Conservation (phyloP, 1,140 invertebrate genomes). For the Sycobia sp. region DNA sequence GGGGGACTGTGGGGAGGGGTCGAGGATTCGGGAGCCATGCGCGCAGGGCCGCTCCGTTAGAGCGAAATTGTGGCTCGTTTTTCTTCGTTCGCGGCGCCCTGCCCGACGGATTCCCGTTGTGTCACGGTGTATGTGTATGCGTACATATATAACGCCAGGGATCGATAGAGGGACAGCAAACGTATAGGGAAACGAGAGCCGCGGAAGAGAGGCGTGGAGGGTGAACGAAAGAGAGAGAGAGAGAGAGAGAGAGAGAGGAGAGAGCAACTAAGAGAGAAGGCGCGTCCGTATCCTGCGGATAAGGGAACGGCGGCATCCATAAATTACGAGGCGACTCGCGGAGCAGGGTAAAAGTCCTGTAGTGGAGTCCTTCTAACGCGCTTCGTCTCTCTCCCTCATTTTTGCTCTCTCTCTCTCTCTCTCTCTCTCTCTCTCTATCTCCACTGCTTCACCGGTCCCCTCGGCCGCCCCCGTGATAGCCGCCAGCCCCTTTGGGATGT, state of each 20-base stretch:
- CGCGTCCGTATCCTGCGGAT: constrained; percentile 61
- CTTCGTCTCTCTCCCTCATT: constrained; percentile 19
- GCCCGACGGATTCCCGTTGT: constrained; percentile 56
- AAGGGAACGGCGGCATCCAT: constrained; percentile 62
- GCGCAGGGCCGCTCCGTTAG: no score
- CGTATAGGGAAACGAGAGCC: constrained; percentile 58
- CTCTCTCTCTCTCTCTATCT: neutral
- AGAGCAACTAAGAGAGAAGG: neutral
- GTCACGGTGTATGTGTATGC: constrained; percentile 19
- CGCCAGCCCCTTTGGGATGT: constrained; percentile 29
- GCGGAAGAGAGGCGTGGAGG: no score
- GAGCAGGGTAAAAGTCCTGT: constrained; percentile 57
- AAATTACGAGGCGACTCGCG: constrained; percentile 60
- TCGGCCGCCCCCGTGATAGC: constrained; percentile 35
- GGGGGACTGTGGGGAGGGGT: no score
- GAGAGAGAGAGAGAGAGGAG: neutral
- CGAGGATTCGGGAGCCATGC: no score
- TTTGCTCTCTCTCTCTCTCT: neutral
- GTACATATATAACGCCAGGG: neutral
- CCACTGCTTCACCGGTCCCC: no score
- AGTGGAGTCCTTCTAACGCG: constrained; percentile 49
- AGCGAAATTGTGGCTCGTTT: constrained; percentile 11
- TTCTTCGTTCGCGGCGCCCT: constrained; percentile 9
- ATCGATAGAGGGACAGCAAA: constrained; percentile 56
- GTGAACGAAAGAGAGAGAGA: constrained; percentile 30